Conservation (phyloP, 2,888 invertebrate genomes). For the Pharmacophagus antenor region DNA sequence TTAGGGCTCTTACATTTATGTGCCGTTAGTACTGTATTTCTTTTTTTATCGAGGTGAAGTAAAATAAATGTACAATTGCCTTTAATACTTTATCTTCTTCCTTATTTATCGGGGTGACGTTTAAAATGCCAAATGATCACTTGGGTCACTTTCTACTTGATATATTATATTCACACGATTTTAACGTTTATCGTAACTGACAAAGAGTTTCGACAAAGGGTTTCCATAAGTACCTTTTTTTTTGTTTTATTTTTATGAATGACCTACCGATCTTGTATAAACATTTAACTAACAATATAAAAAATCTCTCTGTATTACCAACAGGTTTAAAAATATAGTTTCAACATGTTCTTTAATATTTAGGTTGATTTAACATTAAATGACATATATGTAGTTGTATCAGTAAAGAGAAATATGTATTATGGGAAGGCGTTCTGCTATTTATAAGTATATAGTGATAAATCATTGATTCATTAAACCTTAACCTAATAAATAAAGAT, state of each 20-base stretch:
- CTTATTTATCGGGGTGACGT: background rate
- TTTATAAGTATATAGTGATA: background rate
- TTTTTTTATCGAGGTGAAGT: background rate
- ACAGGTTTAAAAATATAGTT: too few relatives aligned
- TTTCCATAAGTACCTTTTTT: too few relatives aligned
- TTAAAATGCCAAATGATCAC: background rate
- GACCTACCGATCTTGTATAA: too few relatives aligned
- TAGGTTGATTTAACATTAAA: background rate
- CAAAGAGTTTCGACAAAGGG: too few relatives aligned
- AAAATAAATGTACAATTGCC: too few relatives aligned
- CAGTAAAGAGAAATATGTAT: background rate
- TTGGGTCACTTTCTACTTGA: slow-evolving; percentile 1
- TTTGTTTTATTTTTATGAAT: too few relatives aligned
- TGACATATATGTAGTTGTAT: background rate
- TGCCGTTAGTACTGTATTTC: too few relatives aligned
- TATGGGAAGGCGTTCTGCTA: background rate
- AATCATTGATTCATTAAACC: slow-evolving; percentile 16
- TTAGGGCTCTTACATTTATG: too few relatives aligned
- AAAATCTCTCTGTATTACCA: too few relatives aligned
- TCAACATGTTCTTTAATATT: background rate
- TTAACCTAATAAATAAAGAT: slow-evolving; percentile 32
- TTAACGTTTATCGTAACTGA: too few relatives aligned
- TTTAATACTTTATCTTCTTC: too few relatives aligned
- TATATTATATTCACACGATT: background rate
- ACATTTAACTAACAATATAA: too few relatives aligned